A percentile compares a stretch with the other conserved stretches of the same genome.
Conservation (phyloP, 2,797 vertebrate genomes). For the Anguilla anguilla region DNA sequence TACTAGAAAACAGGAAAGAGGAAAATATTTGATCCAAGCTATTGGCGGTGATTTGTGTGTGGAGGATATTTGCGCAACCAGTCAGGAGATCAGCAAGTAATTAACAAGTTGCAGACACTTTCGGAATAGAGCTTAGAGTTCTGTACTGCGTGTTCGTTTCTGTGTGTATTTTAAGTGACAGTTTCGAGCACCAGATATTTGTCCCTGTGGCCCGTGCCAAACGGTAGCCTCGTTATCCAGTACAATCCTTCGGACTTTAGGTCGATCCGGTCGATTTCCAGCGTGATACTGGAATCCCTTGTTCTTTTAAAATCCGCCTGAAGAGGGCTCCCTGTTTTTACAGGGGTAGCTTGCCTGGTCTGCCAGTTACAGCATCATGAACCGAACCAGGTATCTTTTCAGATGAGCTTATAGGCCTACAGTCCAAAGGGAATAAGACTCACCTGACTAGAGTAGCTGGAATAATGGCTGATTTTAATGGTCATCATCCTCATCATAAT, state of each 20-base stretch:
- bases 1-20: not conserved
- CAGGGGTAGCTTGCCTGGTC: not conserved
- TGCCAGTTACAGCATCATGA: not conserved
- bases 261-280: not conserved
- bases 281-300: not conserved
- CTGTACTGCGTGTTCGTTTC: not conserved
- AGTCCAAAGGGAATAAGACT: not conserved
- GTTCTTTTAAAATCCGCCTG: not conserved
- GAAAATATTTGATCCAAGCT: not conserved
- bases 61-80: not conserved
- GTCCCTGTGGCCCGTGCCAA: not conserved
- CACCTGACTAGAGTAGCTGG: not conserved
- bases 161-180: not conserved
- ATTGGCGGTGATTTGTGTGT: not conserved
- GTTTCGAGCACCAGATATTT: not conserved
- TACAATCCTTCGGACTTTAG: not conserved
- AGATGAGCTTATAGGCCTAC: not conserved
- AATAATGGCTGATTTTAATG: not conserved
- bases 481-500: not conserved
- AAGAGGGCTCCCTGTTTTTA: not conserved
- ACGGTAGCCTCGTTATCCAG: not conserved
- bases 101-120: not conserved
- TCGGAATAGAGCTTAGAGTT: not conserved
- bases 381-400: not conserved
- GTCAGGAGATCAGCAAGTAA: not conserved